Conservation (phyloP, 2,888 invertebrate species). For the Cheilosia scutellata region DNA sequence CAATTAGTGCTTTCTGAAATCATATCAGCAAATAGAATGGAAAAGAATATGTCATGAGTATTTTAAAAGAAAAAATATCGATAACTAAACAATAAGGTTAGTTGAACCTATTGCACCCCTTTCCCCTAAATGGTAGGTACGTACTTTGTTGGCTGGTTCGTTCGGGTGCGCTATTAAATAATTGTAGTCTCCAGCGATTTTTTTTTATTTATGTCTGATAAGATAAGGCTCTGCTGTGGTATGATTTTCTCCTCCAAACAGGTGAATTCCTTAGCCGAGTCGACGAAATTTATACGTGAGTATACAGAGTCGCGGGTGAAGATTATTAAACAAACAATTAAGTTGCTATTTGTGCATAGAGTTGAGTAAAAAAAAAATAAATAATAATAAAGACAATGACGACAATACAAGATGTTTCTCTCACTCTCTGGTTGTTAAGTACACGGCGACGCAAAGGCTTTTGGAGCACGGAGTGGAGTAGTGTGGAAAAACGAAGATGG, state of each 20-base stretch:
- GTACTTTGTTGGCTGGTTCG: slow-evolving; percentile 24
- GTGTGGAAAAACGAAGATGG: slow-evolving; percentile 47
- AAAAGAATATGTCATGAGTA: slow-evolving; percentile 54
- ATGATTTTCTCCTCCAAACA: slow-evolving; percentile 28
- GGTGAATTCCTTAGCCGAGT: slow-evolving; percentile 47
- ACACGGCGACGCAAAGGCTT: slow-evolving; percentile 68
- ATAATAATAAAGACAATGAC: slow-evolving; percentile 34
- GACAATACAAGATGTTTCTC: slow-evolving; percentile 64
- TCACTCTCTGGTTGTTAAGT: slow-evolving; percentile 70
- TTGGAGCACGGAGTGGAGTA: slow-evolving; percentile 58
- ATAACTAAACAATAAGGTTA: slow-evolving; percentile 52
- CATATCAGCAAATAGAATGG: slow-evolving; percentile 56
- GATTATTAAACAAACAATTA: slow-evolving; percentile 68
- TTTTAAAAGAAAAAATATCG: slow-evolving; percentile 46
- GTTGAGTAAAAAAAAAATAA: slow-evolving; percentile 42
- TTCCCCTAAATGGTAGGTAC: slow-evolving; percentile 3
- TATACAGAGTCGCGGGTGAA: slow-evolving; percentile 34
- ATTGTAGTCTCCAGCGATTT: slow-evolving; percentile 34
- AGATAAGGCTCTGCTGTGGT: slow-evolving; percentile 46
- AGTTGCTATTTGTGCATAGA: slow-evolving; percentile 72
- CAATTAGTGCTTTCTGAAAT: slow-evolving; percentile 49
- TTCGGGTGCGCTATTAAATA: slow-evolving; percentile 32
- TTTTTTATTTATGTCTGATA: slow-evolving; percentile 29
- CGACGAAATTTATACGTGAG: slow-evolving; percentile 16
- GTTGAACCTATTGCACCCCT: slow-evolving; percentile 47